Conservation (phyloP, 2,888 invertebrate species). For the Operophtera brumata region DNA sequence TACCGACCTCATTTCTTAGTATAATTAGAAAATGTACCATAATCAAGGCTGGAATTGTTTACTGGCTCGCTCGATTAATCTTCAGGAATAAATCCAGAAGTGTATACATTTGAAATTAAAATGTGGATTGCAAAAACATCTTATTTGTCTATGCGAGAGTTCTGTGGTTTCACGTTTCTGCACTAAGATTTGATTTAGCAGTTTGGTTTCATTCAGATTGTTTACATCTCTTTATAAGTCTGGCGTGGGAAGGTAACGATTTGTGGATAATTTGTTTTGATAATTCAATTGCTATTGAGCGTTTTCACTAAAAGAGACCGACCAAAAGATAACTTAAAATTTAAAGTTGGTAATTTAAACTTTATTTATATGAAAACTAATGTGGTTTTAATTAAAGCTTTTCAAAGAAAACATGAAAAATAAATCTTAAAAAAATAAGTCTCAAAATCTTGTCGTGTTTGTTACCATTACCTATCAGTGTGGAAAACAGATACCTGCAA, state of each 20-base stretch:
- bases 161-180: too few species aligned
- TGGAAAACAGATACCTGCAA: too few species aligned
- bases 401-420: too few species aligned
- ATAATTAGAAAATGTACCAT: background rate
- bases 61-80: background rate
- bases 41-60: slow-evolving; percentile 1
- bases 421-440: too few species aligned
- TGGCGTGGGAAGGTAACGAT: background rate
- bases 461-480: too few species aligned
- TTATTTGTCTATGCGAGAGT: background rate
- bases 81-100: background rate
- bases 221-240: background rate
- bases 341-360: too few species aligned
- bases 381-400: too few species aligned
- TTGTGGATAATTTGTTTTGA: background rate
- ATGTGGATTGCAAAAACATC: background rate
- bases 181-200: background rate
- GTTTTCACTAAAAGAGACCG: too few species aligned
- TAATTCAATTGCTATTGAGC: background rate
- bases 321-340: too few species aligned
- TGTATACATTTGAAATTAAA: background rate
- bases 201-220: background rate
- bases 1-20: slow-evolving; percentile 2
- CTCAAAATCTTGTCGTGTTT: too few species aligned
- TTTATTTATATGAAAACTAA: too few species aligned